These are phyloP conservation scores for Caenorhabditis doughertyi DNA, from an alignment of 2,888 invertebrate genomes.

Conservation along the genomic window DNA sequence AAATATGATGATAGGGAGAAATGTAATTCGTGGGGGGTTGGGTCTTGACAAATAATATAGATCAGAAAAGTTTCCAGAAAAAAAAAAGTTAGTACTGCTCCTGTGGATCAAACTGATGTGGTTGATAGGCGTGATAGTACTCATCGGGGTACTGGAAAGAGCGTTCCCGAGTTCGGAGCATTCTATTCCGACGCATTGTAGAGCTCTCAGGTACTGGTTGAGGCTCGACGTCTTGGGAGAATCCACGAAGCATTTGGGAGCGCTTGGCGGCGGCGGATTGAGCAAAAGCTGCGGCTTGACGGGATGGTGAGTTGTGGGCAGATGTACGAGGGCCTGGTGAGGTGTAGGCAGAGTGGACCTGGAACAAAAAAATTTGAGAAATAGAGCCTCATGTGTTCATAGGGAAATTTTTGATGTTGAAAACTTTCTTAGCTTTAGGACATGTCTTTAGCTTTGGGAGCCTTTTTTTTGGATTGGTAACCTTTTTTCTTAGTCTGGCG, in stretches of 20 bases:
- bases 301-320: conserved; percentile 59
- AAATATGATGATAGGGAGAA: conserved; percentile 19
- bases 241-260: conserved; percentile 69
- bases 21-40: background rate
- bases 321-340: conserved; percentile 48
- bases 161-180: conserved; percentile 63
- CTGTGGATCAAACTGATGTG: conserved; percentile 45
- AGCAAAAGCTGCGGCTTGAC: conserved; percentile 35
- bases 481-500: too few relatives aligned
- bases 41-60: background rate
- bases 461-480: too few relatives aligned
- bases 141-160: conserved; percentile 70
- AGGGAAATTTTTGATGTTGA: too few relatives aligned
- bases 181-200: conserved; percentile 56
- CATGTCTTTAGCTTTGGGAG: too few relatives aligned
- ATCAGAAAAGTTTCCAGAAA: too few relatives aligned
- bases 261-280: conserved; percentile 55
- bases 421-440: too few relatives aligned
- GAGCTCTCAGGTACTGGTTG: conserved; percentile 48
- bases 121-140: conserved; percentile 62
- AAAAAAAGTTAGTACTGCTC: conserved; percentile 51
- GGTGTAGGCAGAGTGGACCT: conserved; percentile 71
- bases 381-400: too few relatives aligned
- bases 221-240: conserved; percentile 70
- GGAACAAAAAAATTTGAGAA: conserved; percentile 4